Evolutionary conservation across 2,113 vertebrate species (phyloP), one percentile per base, ranked within the genome.

Genomic region (Bujurquina vittata): DNA sequence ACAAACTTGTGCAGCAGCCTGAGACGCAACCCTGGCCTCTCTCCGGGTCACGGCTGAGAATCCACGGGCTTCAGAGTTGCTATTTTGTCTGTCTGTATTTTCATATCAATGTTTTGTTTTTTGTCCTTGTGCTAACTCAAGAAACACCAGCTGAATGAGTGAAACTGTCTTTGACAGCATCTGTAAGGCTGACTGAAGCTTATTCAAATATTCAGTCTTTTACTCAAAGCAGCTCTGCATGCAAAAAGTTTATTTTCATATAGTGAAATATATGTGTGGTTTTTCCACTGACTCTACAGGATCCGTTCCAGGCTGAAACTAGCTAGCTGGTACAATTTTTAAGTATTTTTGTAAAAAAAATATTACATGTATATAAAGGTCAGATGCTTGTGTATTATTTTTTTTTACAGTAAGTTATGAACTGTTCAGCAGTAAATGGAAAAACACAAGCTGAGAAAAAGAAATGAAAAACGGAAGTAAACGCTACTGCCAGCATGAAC

Each of bases 21-120:
- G 40, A 60, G 31, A 57, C 8, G 2, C 77, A 20, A 79, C 79
- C 79, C 54, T 18, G 2, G 69, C 78, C 74, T 76, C 67, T 69
- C 31, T 62, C 35, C 49, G 43, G 83, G 78, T 89, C 88, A 89
- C 2, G 14, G 84, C 61, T 62, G 69, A 31, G 17, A 17, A 23
- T 52, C 1, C 43, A 72, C 0, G 0, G 46, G 26, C 46, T 20
- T 31, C 67, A 54, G 67, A 17, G 31, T 18, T 18, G 40, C 18
- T 57, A 52, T 63, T 91, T 81, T 80, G 79, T 87, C 79, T 3
- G 60, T 83, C 83, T 57, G 33, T 77, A 1, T 85, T 78, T 76
- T 77, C 56, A 22, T 69, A 60, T 14, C 55, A 49, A 18, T 86
- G 20, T 77, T 73, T 67, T 26, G 26, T 26, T 26, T 75, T 75